Conservation (phyloP, 2,113 vertebrate species). For the Falcunculus frontatus region DNA sequence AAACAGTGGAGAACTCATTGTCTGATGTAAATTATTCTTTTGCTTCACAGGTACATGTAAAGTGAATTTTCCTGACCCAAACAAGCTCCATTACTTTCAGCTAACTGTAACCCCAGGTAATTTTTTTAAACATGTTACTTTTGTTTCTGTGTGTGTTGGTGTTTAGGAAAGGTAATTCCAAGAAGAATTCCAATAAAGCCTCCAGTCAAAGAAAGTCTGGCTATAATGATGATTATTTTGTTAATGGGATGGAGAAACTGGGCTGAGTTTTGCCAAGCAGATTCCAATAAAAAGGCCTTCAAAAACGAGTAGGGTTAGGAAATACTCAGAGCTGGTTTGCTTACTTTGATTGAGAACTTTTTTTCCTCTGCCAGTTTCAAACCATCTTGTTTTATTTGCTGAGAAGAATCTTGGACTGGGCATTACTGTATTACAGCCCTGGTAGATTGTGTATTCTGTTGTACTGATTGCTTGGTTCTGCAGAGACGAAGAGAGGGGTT, state of each 20-base stretch:
- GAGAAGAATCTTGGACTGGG: background rate
- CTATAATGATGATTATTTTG: background rate
- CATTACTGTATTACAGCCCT: background rate
- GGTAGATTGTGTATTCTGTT: background rate
- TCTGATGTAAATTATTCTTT: background rate
- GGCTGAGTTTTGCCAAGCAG: background rate
- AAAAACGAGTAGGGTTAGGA: background rate
- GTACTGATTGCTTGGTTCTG: background rate
- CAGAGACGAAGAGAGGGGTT: background rate
- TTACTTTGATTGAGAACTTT: background rate
- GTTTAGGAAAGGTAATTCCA: background rate
- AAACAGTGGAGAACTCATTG: background rate
- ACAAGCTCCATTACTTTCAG: slow-evolving; percentile 93
- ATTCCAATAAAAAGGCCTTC: background rate
- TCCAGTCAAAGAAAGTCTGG: background rate
- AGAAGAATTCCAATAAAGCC: background rate
- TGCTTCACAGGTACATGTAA: slow-evolving; percentile 87
- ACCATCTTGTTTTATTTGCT: background rate
- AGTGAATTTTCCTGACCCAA: slow-evolving; percentile 91
- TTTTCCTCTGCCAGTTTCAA: background rate
- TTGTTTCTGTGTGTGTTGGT: background rate
- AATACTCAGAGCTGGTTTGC: background rate
- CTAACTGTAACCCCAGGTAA: slow-evolving; percentile 93
- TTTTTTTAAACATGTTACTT: background rate
- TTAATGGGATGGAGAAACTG: background rate